Conservation (phyloP, 2,888 invertebrate species). For the Azorinus chamasolen region DNA sequence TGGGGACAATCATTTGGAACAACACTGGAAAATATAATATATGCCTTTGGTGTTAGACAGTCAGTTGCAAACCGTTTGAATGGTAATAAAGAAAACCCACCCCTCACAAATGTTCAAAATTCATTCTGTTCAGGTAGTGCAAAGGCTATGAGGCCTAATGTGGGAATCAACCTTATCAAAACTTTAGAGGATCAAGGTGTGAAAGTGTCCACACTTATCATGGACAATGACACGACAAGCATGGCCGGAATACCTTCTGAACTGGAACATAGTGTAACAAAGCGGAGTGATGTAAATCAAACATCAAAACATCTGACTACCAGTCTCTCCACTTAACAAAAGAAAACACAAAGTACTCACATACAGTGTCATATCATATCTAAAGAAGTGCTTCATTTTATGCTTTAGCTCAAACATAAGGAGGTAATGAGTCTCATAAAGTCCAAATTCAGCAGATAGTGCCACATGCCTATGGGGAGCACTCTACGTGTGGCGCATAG, state of each 20-base stretch:
- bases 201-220: constrained; percentile 36
- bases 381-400: constrained; percentile 38
- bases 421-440: neutral
- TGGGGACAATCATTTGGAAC: constrained; percentile 40
- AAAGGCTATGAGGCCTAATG: constrained; percentile 42
- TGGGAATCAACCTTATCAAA: constrained; percentile 16
- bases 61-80: constrained; percentile 13
- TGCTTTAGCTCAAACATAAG: constrained; percentile 28
- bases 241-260: constrained; percentile 35
- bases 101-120: constrained; percentile 13
- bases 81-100: neutral
- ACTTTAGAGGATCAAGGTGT: constrained; percentile 36
- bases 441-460: constrained; percentile 3
- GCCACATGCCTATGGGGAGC: constrained; percentile 13
- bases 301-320: constrained; percentile 49
- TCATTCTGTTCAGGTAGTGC: constrained; percentile 33
- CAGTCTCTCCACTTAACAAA: constrained; percentile 40
- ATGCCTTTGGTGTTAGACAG: constrained; percentile 41
- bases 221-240: constrained; percentile 59
- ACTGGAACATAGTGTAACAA: constrained; percentile 25
- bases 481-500: constrained; percentile 8
- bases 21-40: constrained; percentile 41
- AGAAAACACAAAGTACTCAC: constrained; percentile 40
- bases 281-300: constrained; percentile 56
- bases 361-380: constrained; percentile 17